phyloP scores from a whole-genome alignment of 2,797 vertebrate species.

The Argyrosomus regius region DNA sequence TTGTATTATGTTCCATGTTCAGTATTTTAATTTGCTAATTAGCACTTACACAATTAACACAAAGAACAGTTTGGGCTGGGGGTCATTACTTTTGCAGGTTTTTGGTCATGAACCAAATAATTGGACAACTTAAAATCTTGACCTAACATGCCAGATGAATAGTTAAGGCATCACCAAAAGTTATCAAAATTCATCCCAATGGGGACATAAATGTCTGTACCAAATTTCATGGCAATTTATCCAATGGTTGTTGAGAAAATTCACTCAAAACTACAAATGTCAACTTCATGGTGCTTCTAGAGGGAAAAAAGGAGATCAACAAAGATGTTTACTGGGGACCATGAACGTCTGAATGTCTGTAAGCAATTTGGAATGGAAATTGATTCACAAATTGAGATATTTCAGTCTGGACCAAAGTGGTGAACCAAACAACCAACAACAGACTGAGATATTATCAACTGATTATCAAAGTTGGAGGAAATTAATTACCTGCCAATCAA shows the following conservation, averaged over 20 bases:
- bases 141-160: not conserved
- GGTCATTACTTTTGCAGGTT: not conserved
- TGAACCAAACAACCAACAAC: not conserved
- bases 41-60: not conserved
- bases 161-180: too few relatives aligned
- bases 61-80: not conserved
- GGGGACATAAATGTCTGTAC: not conserved
- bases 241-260: not conserved
- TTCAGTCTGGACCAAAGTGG: not conserved
- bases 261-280: not conserved
- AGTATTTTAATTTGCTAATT: not conserved
- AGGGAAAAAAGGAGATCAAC: not conserved
- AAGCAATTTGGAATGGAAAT: not conserved
- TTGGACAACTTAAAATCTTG: not conserved
- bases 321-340: not conserved
- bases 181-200: too few relatives aligned
- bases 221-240: not conserved
- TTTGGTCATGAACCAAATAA: not conserved
- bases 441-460: too few relatives aligned
- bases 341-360: not conserved
- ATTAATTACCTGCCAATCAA: not conserved
- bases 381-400: not conserved
- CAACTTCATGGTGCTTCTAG: too few relatives aligned
- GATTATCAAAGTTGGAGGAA: not conserved
- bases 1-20: not conserved